A percentile compares a stretch with the other conserved stretches of the same genome.
Evolutionary conservation across 1,140 invertebrate species (phyloP).

Genomic region (Vanessa atalanta): DNA sequence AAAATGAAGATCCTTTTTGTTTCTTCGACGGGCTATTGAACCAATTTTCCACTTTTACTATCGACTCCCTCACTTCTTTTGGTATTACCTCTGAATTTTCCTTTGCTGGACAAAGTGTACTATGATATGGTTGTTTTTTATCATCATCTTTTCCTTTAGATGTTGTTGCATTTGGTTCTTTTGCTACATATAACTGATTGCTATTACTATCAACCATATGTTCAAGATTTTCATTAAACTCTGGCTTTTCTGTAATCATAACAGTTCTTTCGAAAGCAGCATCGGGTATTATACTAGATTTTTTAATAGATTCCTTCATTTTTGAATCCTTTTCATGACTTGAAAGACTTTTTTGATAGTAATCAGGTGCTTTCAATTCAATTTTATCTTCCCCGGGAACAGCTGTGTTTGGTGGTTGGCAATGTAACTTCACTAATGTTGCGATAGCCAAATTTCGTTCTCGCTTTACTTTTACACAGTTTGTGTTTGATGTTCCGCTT

Average conservation of each 20-base stretch:
- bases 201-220: no score
- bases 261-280: not conserved
- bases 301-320: not conserved
- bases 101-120: not conserved
- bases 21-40: conserved; percentile 36
- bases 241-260: not conserved
- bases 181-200: no score
- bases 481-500: conserved; percentile 33
- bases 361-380: conserved; percentile 50
- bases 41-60: conserved; percentile 62
- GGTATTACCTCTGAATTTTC: not conserved
- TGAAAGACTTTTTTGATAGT: conserved; percentile 36
- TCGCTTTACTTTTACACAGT: conserved; percentile 45
- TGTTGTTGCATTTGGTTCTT: no score
- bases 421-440: conserved; percentile 49
- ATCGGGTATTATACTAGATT: not conserved
- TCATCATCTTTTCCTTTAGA: not conserved
- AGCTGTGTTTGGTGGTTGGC: conserved; percentile 20
- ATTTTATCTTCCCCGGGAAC: conserved; percentile 18
- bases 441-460: conserved; percentile 60
- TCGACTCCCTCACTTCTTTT: conserved; percentile 43
- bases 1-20: conserved; percentile 20
- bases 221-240: not conserved
- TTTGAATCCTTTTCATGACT: not conserved
- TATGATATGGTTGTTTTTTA: not conserved